Evolutionary conservation across 2,888 invertebrate species (phyloP), one percentile per base, ranked within the genome.

Genomic region (Mellilla xanthometata): DNA sequence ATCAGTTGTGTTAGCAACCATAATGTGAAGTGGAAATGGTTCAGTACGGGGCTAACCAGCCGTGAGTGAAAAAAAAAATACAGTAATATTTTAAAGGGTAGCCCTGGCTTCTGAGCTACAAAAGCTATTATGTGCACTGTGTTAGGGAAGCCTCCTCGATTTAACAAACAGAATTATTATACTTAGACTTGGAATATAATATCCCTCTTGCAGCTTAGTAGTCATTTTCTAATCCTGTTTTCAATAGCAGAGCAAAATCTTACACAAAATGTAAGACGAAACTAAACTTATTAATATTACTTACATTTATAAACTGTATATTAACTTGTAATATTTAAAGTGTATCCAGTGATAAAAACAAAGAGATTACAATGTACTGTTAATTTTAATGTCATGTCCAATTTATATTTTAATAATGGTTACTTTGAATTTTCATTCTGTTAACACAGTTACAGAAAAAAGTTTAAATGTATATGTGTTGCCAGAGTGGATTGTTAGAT

Each of bases 311-410:
- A 33, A 29, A 24, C 9, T 44, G 32, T 39, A 29, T 38, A 38
- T 32, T 26, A 39, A 11, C 28, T 41, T 35, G 19, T 28, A 30
- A 29, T 39, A 28, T 43, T 28, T 39, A 28, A 19, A 28, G 24
- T 31, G 39, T 41, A 39, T 40, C 49, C 49, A 49, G 49, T 45
- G 41, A 45, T 39, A 40, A 12, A 27, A 29, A 10, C 12, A 3
- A 42, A 42, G 51, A 51, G 43, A 46, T 51, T 51, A 45, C 23
- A 23, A 11, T 43, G 31, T 38, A 28, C 28, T 39, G 9, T 30
- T 29, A 40, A 12, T 27, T 23, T 1, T 39, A 26, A 35, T 35
- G 31, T 35, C 13, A 6, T 7, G 44, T 41, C n/a, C 1, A 2
- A 2, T 7, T n/a, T 7, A 24, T 39, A 15, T 12, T 46, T 5